Percentiles rank a stretch among this genome's conserved stretches.
Conservation (phyloP, 2,113 vertebrate species). For the Lepisosteus osseus region DNA sequence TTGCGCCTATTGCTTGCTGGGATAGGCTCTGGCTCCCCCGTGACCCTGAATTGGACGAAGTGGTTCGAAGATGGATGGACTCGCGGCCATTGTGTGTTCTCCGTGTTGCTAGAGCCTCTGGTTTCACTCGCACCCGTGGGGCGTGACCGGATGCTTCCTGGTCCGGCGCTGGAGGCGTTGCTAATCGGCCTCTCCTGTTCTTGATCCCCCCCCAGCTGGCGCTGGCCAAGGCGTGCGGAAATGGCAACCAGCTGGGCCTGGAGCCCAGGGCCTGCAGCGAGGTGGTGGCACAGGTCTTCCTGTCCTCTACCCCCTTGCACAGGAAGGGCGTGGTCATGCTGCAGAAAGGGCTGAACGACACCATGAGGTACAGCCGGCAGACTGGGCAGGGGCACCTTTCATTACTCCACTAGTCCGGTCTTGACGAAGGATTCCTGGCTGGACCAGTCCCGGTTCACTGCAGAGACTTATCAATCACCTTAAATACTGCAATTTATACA, state of each 20-base stretch:
- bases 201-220: conserved; percentile 57
- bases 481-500: no score
- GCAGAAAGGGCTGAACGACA: conserved; percentile 86
- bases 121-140: no score
- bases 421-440: no score
- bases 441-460: no score
- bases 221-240: conserved; percentile 84
- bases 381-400: not conserved
- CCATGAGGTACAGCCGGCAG: conserved; percentile 77
- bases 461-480: no score
- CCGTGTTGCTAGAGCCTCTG: not conserved
- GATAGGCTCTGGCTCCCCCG: no score
- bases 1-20: no score
- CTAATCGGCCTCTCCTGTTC: not conserved
- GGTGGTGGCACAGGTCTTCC: conserved; percentile 80
- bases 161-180: no score
- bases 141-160: no score
- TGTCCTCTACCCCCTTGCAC: conserved; percentile 56
- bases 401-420: no score
- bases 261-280: conserved; percentile 72
- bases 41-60: no score
- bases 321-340: conserved; percentile 67
- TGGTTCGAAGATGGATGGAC: no score
- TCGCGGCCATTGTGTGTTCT: not conserved
- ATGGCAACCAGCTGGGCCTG: conserved; percentile 74